Evolutionary conservation across 2,113 vertebrate genomes (phyloP), one percentile per base, ranked within the genome.

Genomic region (Brienomyrus longianalis): DNA sequence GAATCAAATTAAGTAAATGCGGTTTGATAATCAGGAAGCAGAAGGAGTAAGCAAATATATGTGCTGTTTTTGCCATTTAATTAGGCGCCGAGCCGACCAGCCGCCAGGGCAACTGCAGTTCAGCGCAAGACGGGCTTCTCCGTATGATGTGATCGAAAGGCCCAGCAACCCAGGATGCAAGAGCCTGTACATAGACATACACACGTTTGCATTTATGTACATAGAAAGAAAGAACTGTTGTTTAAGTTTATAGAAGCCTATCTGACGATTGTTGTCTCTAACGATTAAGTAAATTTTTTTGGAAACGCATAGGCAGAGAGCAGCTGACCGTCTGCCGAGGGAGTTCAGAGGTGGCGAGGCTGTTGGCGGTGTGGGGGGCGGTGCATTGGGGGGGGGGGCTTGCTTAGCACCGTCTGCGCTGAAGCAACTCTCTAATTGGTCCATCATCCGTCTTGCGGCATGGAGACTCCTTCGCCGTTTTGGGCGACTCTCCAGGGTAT

Each of bases 371-470:
- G 19, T 47, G 80, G 6, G 3, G 47, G 21, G n/a, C 2, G 27
- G 52, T 87, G 86, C 1, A 17, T 80, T 15, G 27, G 7, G 23
- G n/a, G 9, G 90, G 89, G 56, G 88, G 90, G 89, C 91, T 89
- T 91, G 93, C 94, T 92, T 92, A 90, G 80, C 88, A 88, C 66
- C 83, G 90, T 90, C 90, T 48, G 88, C 84, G 43, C 88, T 91
- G 88, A 91, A 88, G 90, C 89, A 92, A 87, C 90, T 66, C 89
- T 92, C 88, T 95, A 94, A 94, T 94, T 95, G 94, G 94, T 90
- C 92, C 91, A 51, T 47, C 90, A 88, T 89, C 66, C 62, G n/a
- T 80, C 91, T 80, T 23, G 86, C 47, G 83, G 91, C 92, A 91
- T 89, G 45, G 88, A 91, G 92, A 91, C 90, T 92, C 66, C 86